Percentiles rank a stretch among this genome's conserved stretches.
Evolutionary conservation across 2,113 vertebrate genomes (phyloP).

Genomic region (Bettongia penicillata): DNA sequence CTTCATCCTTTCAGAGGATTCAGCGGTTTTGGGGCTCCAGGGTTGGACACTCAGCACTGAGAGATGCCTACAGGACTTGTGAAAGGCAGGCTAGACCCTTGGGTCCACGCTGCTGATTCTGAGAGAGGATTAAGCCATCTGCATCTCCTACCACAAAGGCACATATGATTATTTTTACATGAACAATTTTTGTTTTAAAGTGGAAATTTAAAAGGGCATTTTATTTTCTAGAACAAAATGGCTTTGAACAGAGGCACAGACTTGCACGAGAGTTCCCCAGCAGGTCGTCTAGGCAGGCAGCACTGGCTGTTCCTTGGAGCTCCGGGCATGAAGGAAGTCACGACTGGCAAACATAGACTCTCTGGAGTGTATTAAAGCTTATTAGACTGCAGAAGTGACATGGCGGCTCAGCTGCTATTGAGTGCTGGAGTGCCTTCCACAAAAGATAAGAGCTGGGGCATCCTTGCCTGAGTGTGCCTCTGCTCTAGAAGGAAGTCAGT

Average conservation of each 20-base stretch:
- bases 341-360: fast-evolving
- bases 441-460: background rate
- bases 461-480: fast-evolving
- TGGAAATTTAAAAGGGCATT: background rate
- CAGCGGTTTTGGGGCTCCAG: background rate
- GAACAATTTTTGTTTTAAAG: background rate
- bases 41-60: fast-evolving
- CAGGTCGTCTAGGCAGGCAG: no score
- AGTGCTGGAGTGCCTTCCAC: background rate
- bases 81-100: fast-evolving
- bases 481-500: conserved; percentile 22
- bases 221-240: background rate
- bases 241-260: background rate
- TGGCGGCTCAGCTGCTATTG: background rate
- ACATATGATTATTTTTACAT: background rate
- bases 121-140: background rate
- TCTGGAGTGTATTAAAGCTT: background rate
- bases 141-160: background rate
- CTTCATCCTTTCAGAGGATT: background rate
- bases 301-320: background rate
- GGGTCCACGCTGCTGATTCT: fast-evolving
- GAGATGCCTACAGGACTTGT: no score
- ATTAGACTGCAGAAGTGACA: background rate
- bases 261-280: background rate
- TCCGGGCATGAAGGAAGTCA: background rate